Percentiles rank a stretch among this genome's conserved stretches.
phyloP scores from a whole-genome alignment of 2,113 vertebrate genomes.

The Aspiorhynchus laticeps region DNA sequence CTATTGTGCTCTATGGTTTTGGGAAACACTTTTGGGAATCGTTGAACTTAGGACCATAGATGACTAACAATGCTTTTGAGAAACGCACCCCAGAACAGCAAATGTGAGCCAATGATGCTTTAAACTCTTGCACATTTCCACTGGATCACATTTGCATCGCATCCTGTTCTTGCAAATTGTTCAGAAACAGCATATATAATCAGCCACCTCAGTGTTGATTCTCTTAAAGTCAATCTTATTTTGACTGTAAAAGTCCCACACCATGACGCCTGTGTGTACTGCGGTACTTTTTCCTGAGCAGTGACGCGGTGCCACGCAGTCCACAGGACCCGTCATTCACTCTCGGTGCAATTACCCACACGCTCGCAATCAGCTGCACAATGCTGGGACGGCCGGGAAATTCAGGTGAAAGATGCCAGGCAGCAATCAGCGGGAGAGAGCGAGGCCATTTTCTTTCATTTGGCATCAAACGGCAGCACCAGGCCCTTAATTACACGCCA shows the following conservation, averaged over 20 bases:
- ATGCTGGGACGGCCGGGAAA: conserved; percentile 77
- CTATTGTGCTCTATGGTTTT: too few relatives aligned
- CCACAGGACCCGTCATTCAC: conserved; percentile 77
- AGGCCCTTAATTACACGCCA: conserved; percentile 86
- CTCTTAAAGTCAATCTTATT: background rate
- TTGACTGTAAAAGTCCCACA: background rate
- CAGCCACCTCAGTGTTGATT: background rate
- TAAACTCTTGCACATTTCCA: background rate
- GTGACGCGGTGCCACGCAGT: background rate
- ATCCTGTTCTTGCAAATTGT: background rate
- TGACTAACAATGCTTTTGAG: too few relatives aligned
- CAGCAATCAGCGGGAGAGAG: conserved; percentile 85
- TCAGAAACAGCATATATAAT: background rate
- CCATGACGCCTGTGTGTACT: conserved; percentile 15
- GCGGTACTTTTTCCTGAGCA: conserved; percentile 36
- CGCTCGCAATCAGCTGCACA: conserved; percentile 82
- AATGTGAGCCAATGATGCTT: background rate
- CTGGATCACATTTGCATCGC: background rate
- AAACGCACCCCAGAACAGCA: background rate
- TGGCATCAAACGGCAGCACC: conserved; percentile 82
- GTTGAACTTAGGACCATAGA: too few relatives aligned
- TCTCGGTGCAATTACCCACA: conserved; percentile 81
- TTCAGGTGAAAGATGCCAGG: conserved; percentile 85
- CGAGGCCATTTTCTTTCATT: conserved; percentile 87
- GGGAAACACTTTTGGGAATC: too few relatives aligned